Evolutionary conservation across 2,113 vertebrate genomes (phyloP).

Genomic region (Morone chrysops): DNA sequence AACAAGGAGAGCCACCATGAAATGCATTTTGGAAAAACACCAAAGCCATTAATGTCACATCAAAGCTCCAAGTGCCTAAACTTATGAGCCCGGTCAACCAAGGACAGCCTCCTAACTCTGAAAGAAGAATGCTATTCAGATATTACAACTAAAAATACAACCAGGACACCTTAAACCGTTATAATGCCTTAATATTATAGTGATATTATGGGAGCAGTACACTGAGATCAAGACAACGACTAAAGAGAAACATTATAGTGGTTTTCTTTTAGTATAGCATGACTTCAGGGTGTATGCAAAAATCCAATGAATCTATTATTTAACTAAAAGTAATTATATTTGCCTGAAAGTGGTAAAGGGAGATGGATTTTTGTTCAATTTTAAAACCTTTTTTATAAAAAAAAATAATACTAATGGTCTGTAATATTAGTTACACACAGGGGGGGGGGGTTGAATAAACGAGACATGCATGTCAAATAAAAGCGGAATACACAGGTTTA

Average conservation of each 20-base stretch:
- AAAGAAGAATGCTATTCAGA: not conserved
- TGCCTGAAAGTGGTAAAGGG: not conserved
- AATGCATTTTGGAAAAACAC: not conserved
- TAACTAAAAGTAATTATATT: not conserved
- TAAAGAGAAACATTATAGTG: not conserved
- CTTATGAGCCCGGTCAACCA: conserved; percentile 15
- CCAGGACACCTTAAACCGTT: not conserved
- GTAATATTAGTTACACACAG: not conserved
- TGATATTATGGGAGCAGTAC: not conserved
- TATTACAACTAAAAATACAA: not conserved
- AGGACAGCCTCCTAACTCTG: not conserved
- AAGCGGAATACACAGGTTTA: not conserved
- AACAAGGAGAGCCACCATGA: not conserved
- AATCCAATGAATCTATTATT: too few species aligned
- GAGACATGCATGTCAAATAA: conserved; percentile 15
- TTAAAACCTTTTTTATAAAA: not conserved
- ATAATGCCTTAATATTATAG: not conserved
- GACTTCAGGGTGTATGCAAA: not conserved
- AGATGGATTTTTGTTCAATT: conserved; percentile 40
- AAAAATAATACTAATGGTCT: too few species aligned
- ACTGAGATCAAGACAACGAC: not conserved
- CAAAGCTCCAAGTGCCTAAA: not conserved
- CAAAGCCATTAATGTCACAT: conserved; percentile 11
- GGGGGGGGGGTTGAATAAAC: not conserved
- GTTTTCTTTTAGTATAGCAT: not conserved